Evolutionary conservation across 2,888 invertebrate species (phyloP).

Genomic region (Caenorhabditis sp.): DNA sequence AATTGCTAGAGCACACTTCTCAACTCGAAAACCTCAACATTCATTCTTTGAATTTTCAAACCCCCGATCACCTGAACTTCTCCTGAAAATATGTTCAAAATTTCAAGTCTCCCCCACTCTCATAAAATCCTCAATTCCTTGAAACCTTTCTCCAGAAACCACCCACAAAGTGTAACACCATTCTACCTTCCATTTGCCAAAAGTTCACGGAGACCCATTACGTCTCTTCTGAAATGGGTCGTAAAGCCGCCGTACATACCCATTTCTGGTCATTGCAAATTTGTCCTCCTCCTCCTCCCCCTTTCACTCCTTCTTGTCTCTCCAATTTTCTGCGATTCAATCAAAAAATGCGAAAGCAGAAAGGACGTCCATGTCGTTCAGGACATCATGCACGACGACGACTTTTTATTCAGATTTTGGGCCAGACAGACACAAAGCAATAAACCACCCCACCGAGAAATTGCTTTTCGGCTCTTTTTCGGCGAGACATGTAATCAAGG

Average conservation of each 20-base stretch:
- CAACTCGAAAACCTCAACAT: too few relatives aligned
- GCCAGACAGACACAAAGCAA: neutral
- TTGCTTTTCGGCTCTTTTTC: neutral
- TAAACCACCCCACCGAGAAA: neutral
- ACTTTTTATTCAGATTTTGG: constrained; percentile 13
- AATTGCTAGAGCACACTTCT: too few relatives aligned
- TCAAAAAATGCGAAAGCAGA: neutral
- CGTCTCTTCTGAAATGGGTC: too few relatives aligned
- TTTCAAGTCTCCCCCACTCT: too few relatives aligned
- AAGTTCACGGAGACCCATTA: neutral
- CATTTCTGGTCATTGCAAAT: neutral
- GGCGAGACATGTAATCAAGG: constrained; percentile 11
- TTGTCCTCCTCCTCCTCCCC: neutral
- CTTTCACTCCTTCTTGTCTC: neutral
- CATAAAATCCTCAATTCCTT: too few relatives aligned
- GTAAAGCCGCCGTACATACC: neutral
- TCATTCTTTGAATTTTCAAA: too few relatives aligned
- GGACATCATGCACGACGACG: constrained; percentile 8
- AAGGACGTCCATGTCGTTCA: neutral
- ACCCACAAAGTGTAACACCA: neutral
- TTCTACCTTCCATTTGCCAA: neutral
- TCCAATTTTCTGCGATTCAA: neutral
- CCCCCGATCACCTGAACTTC: neutral
- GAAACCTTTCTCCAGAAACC: neutral
- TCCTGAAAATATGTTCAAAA: neutral